phyloP scores from a whole-genome alignment of 2,797 vertebrate species.

The Acanthurus tractus region DNA sequence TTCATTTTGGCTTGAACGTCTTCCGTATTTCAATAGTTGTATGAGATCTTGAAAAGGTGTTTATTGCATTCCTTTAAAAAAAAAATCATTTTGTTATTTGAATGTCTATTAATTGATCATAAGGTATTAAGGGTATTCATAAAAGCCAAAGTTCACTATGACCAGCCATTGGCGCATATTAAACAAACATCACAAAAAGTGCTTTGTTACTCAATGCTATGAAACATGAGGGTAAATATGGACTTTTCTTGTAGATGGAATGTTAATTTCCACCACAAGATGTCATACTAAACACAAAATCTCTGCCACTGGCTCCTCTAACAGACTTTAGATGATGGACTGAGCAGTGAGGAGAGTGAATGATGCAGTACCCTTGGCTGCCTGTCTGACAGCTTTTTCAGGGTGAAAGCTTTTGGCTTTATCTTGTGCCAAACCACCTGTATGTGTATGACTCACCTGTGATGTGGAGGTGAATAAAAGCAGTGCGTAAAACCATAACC shows the following conservation, averaged over 20 bases:
- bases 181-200: not conserved
- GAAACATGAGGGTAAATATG: not conserved
- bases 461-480: constrained; percentile 31
- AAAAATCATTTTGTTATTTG: not conserved
- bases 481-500: not conserved
- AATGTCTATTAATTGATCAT: not conserved
- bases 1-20: not conserved
- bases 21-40: not conserved
- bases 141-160: not conserved
- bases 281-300: constrained; percentile 76
- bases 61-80: not conserved
- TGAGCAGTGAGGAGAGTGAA: constrained; percentile 46
- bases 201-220: too few relatives aligned
- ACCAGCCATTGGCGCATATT: not conserved
- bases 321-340: constrained; percentile 46
- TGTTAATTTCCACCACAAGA: constrained; percentile 72
- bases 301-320: constrained; percentile 8
- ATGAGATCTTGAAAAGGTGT: not conserved
- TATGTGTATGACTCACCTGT: constrained; percentile 45
- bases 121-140: not conserved
- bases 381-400: constrained; percentile 48
- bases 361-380: constrained; percentile 63
- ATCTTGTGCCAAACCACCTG: constrained; percentile 63
- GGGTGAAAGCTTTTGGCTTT: constrained; percentile 56
- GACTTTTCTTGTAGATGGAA: constrained; percentile 24